Base-by-base conservation (phyloP, 2,888 invertebrate species). In the Cantharis nigra region DNA sequence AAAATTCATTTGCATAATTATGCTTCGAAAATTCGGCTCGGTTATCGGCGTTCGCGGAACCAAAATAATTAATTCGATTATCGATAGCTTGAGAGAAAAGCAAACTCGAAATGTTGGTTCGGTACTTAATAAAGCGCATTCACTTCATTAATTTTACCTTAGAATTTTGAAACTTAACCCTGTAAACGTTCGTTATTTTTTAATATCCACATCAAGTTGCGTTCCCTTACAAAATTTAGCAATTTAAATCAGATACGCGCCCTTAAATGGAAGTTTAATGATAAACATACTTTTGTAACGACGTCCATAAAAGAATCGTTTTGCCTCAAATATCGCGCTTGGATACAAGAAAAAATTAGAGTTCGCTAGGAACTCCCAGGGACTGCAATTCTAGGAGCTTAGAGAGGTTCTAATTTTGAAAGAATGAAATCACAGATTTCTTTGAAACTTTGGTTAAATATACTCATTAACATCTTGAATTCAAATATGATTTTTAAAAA, bases 11-110 rank as follows among this genome's bases (percentile, higher is more conserved):
- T 72, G 49, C 30, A 71, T 67, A 75, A 75, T 69, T 75, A 69
- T 63, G n/a, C 63, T 63, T 11, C 18, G 30, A 63, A 23, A 73
- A 69, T 33, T 18, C 67, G 23, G 13, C 23, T 63, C 63, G 13
- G 20, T 72, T 67, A 75, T 69, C 30, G 30, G 62, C 30, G 69
- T 49, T 69, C 72, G 20, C 23, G 69, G 20, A 67, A 62, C 20
- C 70, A 73, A 72, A 76, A 73, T 73, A 76, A 76, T 73, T 76
- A 76, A 76, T 73, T 76, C 73, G 73, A 72, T 76, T 73, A 23
- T 65, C 64, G 64, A 76, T 76, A 70, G 65, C 16, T 76, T 76
- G 30, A n/a, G 26, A 70, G 33, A 69, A 63, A n/a, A 23, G 65
- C 65, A 23, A 67, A 67, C 20, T 3, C 23, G 65, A 67, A 16